A percentile compares a stretch with the other conserved stretches of the same genome.
Conservation (phyloP, 2,797 vertebrate species). For the Crenuchus spilurus region DNA sequence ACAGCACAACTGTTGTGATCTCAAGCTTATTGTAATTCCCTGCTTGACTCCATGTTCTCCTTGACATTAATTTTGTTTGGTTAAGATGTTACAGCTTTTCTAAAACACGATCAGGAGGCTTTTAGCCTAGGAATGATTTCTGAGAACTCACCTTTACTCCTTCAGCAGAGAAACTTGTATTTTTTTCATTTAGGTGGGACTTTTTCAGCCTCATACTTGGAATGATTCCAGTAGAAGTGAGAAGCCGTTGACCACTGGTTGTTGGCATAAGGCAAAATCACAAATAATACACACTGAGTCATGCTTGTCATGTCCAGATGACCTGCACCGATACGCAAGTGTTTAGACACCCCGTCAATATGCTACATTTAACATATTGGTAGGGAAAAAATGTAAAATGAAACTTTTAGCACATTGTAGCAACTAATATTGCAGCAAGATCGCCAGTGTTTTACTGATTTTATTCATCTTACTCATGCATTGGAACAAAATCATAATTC, state of each 20-base stretch:
- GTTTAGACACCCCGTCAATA: no score
- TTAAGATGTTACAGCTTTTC: slow-evolving; percentile 8
- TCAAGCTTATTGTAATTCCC: neutral
- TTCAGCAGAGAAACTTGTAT: neutral
- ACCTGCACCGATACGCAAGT: no score
- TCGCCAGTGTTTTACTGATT: no score
- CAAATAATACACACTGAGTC: no score
- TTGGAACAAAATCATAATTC: no score
- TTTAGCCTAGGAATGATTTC: no score
- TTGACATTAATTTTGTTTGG: neutral
- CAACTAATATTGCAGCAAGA: no score
- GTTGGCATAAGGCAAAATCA: neutral
- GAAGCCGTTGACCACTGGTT: neutral
- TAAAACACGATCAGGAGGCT: neutral
- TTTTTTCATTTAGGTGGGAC: neutral
- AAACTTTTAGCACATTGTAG: no score
- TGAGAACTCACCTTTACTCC: neutral
- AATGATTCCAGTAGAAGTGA: neutral
- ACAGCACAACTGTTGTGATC: neutral
- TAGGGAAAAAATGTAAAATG: no score
- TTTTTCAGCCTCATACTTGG: neutral
- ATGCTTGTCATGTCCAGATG: no score
- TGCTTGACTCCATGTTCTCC: neutral
- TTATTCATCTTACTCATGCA: no score
- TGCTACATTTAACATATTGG: no score